Conservation (phyloP, 2,797 vertebrate species). For the Rachycentron canadum region DNA sequence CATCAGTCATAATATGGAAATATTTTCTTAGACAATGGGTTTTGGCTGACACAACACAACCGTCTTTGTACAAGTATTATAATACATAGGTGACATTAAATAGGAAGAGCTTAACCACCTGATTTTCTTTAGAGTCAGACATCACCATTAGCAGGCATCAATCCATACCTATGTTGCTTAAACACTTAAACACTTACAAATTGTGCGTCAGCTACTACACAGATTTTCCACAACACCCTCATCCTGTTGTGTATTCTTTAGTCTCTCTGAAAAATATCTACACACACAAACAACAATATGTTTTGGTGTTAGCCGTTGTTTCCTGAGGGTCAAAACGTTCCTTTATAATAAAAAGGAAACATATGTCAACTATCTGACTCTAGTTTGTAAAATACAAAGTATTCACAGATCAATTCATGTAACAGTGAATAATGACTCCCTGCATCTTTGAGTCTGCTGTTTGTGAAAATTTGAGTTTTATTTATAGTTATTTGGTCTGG, state of each 20-base stretch:
- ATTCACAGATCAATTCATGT: constrained; percentile 9
- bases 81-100: too few species aligned
- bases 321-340: background rate
- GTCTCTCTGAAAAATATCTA: background rate
- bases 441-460: background rate
- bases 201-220: too few species aligned
- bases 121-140: too few species aligned
- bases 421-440: constrained; percentile 7
- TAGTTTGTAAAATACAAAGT: constrained; percentile 6
- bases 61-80: too few species aligned
- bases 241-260: background rate
- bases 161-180: too few species aligned
- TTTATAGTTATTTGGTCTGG: background rate
- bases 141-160: too few species aligned
- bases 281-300: background rate
- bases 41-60: too few species aligned
- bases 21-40: too few species aligned
- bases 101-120: too few species aligned
- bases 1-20: too few species aligned
- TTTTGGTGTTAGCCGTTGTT: background rate
- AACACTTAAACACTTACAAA: too few species aligned
- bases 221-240: background rate
- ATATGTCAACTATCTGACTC: background rate
- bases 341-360: background rate
- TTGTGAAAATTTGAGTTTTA: background rate